Conservation (phyloP, 1,140 invertebrate genomes). For the Cyrtorhinus lividipennis region DNA sequence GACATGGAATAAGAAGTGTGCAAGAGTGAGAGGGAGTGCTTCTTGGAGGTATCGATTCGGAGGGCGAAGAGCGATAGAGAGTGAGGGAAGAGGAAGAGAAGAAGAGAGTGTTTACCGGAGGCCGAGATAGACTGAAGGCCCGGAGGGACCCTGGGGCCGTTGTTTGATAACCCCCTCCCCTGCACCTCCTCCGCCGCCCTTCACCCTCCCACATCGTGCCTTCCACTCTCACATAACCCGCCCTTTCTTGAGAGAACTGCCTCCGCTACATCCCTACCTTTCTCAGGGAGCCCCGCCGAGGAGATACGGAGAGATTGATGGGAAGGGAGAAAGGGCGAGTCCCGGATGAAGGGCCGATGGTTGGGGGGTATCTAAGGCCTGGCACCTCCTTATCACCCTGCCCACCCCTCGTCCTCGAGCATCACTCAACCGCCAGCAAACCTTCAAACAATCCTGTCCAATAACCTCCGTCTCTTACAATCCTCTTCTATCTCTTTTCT, state of each 20-base stretch:
- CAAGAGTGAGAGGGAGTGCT: not conserved
- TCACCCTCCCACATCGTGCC: too few relatives aligned
- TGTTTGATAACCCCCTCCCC: not conserved
- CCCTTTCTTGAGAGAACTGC: not conserved
- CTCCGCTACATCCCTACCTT: not conserved
- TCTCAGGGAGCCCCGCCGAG: not conserved
- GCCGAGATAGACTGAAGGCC: not conserved
- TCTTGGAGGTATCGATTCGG: not conserved
- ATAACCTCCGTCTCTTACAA: too few relatives aligned
- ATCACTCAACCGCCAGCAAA: not conserved
- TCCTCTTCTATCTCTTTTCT: not conserved
- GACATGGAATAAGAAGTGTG: not conserved
- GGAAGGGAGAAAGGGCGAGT: not conserved
- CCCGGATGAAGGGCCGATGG: not conserved
- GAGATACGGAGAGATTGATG: not conserved
- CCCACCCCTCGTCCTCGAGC: not conserved
- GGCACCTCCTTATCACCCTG: not conserved
- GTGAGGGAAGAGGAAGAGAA: not conserved
- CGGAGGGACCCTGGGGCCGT: not conserved
- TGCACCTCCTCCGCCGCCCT: not conserved
- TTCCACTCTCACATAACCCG: not conserved
- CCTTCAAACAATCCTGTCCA: not conserved
- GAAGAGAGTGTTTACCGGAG: not conserved
- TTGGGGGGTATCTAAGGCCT: not conserved
- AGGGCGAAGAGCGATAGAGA: not conserved